Conservation (phyloP, 2,888 invertebrate genomes). For the Caenorhabditis auriculariae region DNA sequence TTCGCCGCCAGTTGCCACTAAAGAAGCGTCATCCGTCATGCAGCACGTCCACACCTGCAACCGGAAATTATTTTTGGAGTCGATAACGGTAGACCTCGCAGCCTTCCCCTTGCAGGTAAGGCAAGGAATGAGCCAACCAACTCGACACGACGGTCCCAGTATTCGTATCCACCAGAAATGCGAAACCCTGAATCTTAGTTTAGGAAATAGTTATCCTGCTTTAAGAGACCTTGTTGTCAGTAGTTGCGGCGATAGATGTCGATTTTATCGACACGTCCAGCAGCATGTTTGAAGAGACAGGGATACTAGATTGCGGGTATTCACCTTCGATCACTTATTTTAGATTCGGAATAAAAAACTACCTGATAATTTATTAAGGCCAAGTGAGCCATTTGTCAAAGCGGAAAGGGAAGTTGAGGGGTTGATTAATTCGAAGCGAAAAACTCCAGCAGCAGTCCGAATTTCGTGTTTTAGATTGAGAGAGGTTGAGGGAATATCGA, state of each 20-base stretch:
- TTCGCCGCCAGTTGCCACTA: slow-evolving; percentile 30
- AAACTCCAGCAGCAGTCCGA: slow-evolving; percentile 38
- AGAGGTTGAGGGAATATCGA: slow-evolving; percentile 1
- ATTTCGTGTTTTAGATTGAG: slow-evolving; percentile 13
- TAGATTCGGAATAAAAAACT: neutral
- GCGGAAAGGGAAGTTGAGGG: slow-evolving; percentile 26
- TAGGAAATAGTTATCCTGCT: slow-evolving; percentile 1
- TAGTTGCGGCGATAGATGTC: slow-evolving; percentile 14
- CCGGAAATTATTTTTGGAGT: neutral
- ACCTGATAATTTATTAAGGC: slow-evolving; percentile 1
- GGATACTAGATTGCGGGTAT: slow-evolving; percentile 2
- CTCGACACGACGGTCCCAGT: slow-evolving; percentile 16
- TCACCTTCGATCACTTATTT: neutral
- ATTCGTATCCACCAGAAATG: slow-evolving; percentile 25
- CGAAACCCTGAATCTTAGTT: slow-evolving; percentile 15
- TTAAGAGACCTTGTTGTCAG: slow-evolving; percentile 28
- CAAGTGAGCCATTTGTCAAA: slow-evolving; percentile 32
- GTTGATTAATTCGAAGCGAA: slow-evolving; percentile 38
- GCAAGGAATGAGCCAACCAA: slow-evolving; percentile 36
- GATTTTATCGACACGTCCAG: slow-evolving; percentile 28
- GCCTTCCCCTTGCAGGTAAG: slow-evolving; percentile 26
- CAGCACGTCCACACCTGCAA: slow-evolving; percentile 27
- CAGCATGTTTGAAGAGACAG: slow-evolving; percentile 33
- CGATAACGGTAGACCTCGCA: slow-evolving; percentile 25
- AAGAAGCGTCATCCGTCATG: slow-evolving; percentile 7